These are phyloP conservation scores for Drosophila tsacasi DNA, from an alignment of 1,140 invertebrate species.

Conservation along the genomic window DNA sequence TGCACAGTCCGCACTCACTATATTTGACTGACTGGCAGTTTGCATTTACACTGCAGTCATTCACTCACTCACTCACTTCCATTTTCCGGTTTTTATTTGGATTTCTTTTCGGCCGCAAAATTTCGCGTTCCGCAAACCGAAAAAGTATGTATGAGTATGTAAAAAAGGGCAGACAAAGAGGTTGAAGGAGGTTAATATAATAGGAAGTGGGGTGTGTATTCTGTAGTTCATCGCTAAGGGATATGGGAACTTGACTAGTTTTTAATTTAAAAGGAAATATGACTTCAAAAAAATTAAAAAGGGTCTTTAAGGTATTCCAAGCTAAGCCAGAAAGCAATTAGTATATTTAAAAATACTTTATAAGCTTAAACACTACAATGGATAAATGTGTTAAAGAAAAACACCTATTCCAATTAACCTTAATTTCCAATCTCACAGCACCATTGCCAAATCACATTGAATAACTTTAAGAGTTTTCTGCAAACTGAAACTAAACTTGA, in stretches of 20 bases:
- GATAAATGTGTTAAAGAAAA: background rate
- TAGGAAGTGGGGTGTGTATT: background rate
- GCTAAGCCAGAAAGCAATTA: too few species aligned
- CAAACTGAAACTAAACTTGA: background rate
- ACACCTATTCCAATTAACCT: background rate
- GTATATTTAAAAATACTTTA: background rate
- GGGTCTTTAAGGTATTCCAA: too few species aligned
- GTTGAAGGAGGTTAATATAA: conserved; percentile 26
- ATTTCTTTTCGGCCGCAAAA: conserved; percentile 35
- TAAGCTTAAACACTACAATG: too few species aligned
- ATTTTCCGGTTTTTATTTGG: conserved; percentile 52
- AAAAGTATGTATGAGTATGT: conserved; percentile 51
- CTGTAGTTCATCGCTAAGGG: background rate
- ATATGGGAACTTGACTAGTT: background rate
- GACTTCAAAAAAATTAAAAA: background rate
- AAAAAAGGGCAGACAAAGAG: conserved; percentile 30
- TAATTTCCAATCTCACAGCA: background rate
- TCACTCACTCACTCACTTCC: conserved; percentile 55
- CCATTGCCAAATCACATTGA: background rate
- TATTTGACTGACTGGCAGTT: conserved; percentile 62
- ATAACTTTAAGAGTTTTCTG: background rate
- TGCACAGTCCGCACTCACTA: conserved; percentile 28
- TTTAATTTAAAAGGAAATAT: background rate
- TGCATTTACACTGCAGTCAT: conserved; percentile 79
- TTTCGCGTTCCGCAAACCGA: conserved; percentile 63